Evolutionary conservation across 2,797 vertebrate genomes (phyloP).

Genomic region (Erpetoichthys calabaricus): DNA sequence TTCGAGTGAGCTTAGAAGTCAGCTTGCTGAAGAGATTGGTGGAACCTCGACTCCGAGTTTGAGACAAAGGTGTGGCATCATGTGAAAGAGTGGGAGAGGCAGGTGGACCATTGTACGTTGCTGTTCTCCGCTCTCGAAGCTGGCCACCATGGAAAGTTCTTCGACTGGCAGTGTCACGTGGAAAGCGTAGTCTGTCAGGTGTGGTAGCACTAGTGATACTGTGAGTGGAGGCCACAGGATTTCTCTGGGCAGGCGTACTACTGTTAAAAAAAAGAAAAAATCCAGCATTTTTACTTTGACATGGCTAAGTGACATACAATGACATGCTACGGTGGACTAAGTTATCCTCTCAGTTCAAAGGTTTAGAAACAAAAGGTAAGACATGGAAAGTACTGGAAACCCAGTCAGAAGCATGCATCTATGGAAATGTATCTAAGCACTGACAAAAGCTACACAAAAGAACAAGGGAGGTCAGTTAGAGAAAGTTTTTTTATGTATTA

Average conservation of each 20-base stretch:
- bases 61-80: constrained; percentile 74
- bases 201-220: constrained; percentile 80
- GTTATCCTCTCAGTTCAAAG: constrained; percentile 1
- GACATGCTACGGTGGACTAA: constrained; percentile 4
- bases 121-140: constrained; percentile 80
- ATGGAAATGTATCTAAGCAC: too few relatives aligned
- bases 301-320: too few relatives aligned
- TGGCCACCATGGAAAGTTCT: constrained; percentile 92
- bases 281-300: too few relatives aligned
- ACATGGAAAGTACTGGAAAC: constrained; percentile 28
- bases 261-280: constrained; percentile 27
- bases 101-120: constrained; percentile 90
- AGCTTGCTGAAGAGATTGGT: constrained; percentile 94
- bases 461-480: too few relatives aligned
- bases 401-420: too few relatives aligned
- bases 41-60: constrained; percentile 81
- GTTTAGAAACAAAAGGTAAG: constrained; percentile 32
- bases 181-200: constrained; percentile 86
- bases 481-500: too few relatives aligned
- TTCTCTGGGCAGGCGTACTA: constrained; percentile 68
- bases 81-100: constrained; percentile 88
- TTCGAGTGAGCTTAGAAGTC: constrained; percentile 90
- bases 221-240: constrained; percentile 87
- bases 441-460: too few relatives aligned
- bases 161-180: constrained; percentile 77